Conservation (phyloP, 2,888 invertebrate genomes). For the Pseudococcus longispinus region DNA sequence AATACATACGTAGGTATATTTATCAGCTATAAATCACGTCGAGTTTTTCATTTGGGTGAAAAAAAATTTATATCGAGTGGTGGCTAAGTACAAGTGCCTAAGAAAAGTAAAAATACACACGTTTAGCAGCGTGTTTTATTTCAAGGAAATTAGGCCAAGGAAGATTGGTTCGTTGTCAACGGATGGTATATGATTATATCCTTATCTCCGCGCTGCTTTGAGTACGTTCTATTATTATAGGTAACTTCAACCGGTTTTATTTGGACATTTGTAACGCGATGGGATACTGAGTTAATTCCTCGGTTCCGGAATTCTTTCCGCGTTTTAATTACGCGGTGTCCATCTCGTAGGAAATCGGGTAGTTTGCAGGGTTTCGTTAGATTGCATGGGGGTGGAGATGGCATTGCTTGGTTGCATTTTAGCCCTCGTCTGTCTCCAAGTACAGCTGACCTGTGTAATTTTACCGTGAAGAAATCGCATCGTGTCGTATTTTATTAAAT, state of each 20-base stretch:
- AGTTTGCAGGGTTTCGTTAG: not conserved
- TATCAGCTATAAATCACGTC: not conserved
- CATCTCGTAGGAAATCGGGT: not conserved
- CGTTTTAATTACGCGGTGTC: not conserved
- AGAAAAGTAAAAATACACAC: not conserved
- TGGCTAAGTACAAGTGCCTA: too few relatives aligned
- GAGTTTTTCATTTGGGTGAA: constrained; percentile 7
- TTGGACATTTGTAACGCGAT: not conserved
- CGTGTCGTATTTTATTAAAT: not conserved
- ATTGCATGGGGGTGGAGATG: not conserved
- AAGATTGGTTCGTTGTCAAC: constrained; percentile 46
- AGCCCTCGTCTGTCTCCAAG: not conserved
- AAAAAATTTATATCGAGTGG: not conserved
- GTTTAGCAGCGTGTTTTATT: not conserved
- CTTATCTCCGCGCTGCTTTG: not conserved
- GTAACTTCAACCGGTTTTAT: constrained; percentile 3
- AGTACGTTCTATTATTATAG: constrained; percentile 28
- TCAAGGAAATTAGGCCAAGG: constrained; percentile 55
- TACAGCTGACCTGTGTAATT: too few relatives aligned
- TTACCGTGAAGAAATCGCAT: not conserved
- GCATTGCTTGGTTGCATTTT: not conserved
- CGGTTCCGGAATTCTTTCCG: constrained; percentile 5
- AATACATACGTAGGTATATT: not conserved
- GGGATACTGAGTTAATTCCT: constrained; percentile 3
- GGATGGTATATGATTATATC: constrained; percentile 34